Evolutionary conservation across 2,888 invertebrate species (phyloP), one percentile per base, ranked within the genome.

Genomic region (Timema podura): DNA sequence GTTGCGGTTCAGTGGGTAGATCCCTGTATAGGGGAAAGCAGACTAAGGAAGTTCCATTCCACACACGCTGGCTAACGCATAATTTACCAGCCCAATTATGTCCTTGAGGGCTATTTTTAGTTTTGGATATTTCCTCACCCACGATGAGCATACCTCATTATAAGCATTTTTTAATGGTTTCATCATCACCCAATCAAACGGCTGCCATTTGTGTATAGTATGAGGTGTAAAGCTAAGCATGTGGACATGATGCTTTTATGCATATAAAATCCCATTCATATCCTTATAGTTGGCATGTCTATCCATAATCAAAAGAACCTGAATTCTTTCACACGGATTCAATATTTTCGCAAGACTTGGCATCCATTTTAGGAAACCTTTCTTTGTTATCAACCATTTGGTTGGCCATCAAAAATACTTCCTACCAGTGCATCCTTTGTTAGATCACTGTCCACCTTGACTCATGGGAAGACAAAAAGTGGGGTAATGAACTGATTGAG

Each of bases 311-410:
- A 30, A 30, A 30, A 30, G 30, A 30, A 30, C 30, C 1, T 30
- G 30, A 30, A 1, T 67, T 30, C 45, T 30, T 6, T 11, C 67
- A 7, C 13, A 54, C 2, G 0, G 67, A 7, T 67, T 67, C n/a
- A 47, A 6, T n/a, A 10, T 5, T 48, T 46, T 7, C 64, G 9
- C 48, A 64, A 64, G 64, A 30, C 48, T 16, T 13, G 16, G 45
- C 48, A 68, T 61, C 61, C 68, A 68, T 59, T 68, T 68, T 16
- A 61, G 64, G 68, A 68, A 9, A 51, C 51, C 13, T 69, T 51
- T 65, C 65, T 65, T 0, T 64, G 48, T 13, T 46, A 48, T 30
- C 51, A 65, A 6, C 46, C 69, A 49, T 6, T 16, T 15, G 30
- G 45, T 10, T 51, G 15, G 0, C 51, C 69, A 68, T 54, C 54